phyloP scores from a whole-genome alignment of 2,113 vertebrate genomes.

The Choloepus hoffmanni region DNA sequence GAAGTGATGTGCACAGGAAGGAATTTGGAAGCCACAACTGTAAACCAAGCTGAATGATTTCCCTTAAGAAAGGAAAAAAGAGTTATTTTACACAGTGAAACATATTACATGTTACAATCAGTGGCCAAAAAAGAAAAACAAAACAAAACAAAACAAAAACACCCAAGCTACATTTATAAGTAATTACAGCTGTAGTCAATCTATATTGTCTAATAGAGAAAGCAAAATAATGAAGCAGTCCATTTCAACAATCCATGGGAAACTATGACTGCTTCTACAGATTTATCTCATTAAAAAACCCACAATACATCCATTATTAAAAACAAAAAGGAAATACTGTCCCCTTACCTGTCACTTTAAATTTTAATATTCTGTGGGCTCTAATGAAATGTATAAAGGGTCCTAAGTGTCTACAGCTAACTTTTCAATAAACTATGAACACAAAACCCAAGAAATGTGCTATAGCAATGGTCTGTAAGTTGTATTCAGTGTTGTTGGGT shows the following conservation, averaged over 20 bases:
- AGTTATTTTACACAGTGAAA: background rate
- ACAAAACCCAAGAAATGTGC: conserved; percentile 27
- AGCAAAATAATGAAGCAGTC: background rate
- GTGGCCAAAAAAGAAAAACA: background rate
- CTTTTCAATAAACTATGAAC: conserved; percentile 22
- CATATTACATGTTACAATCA: background rate
- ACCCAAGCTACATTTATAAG: background rate
- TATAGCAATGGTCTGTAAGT: background rate
- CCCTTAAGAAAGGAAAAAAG: conserved; percentile 87
- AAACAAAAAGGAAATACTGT: background rate
- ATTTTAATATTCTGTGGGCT: background rate
- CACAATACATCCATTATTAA: background rate
- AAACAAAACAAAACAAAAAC: background rate
- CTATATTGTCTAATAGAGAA: background rate
- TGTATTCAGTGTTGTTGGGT: background rate
- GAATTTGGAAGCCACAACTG: conserved; percentile 90
- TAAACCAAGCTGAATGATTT: conserved; percentile 92
- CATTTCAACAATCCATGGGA: background rate
- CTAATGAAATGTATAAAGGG: background rate
- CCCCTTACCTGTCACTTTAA: background rate
- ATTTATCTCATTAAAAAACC: background rate
- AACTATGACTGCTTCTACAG: background rate
- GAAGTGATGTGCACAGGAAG: conserved; percentile 89
- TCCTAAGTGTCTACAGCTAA: conserved; percentile 14
- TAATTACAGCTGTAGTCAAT: background rate